A percentile compares a stretch with the other conserved stretches of the same genome.
Conservation (phyloP, 1,140 invertebrate genomes). For the Lasaia peninsularis region DNA sequence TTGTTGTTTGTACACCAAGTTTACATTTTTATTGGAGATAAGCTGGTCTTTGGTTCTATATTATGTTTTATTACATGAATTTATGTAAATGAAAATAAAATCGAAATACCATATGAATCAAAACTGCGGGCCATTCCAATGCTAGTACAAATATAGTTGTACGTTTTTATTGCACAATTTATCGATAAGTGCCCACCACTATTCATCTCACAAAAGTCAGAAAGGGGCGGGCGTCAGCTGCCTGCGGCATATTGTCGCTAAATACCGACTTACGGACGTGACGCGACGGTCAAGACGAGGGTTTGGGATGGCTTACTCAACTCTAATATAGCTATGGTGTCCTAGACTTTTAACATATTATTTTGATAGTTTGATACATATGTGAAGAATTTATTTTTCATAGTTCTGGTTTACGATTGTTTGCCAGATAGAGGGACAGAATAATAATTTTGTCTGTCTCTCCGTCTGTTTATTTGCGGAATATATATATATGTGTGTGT, state of each 20-base stretch:
- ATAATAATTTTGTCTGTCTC: no score
- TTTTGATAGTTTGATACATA: background rate
- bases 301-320: constrained; percentile 15
- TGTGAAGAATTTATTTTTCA: no score
- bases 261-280: constrained; percentile 24
- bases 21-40: no score
- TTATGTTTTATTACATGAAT: no score
- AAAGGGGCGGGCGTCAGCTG: constrained; percentile 59
- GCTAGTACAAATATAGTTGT: background rate
- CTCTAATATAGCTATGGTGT: background rate
- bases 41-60: no score
- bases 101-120: no score
- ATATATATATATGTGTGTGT: no score
- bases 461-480: no score
- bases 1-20: no score
- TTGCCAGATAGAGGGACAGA: no score
- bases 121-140: background rate
- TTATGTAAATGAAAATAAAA: no score
- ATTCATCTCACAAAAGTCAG: constrained; percentile 26
- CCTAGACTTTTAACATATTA: constrained; percentile 19
- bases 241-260: constrained; percentile 53
- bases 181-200: constrained; percentile 29
- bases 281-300: constrained; percentile 37
- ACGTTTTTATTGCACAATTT: background rate
- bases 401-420: no score